Conservation (phyloP, 1,140 invertebrate genomes). For the Drosophila asahinai region DNA sequence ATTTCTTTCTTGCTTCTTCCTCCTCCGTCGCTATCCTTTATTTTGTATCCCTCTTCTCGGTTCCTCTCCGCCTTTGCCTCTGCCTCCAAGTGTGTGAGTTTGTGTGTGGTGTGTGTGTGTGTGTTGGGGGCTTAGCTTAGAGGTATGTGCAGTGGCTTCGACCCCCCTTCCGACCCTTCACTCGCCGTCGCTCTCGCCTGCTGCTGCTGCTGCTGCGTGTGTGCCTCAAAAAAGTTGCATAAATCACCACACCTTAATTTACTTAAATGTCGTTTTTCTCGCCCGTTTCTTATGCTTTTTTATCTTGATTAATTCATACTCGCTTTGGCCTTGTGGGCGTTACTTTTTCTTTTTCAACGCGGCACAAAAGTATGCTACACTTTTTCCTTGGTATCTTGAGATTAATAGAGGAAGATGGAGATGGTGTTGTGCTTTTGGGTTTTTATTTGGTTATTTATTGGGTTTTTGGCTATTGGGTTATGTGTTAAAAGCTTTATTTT, state of each 20-base stretch:
- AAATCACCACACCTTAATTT: conserved; percentile 85
- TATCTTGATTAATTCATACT: conserved; percentile 28
- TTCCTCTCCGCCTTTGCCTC: conserved; percentile 10
- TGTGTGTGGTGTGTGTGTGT: conserved; percentile 36
- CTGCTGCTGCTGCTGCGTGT: conserved; percentile 35
- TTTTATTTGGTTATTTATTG: conserved; percentile 21
- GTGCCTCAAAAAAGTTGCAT: conserved; percentile 80
- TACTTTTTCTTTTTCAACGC: conserved; percentile 22
- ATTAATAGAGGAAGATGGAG: neutral
- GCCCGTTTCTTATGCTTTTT: conserved; percentile 23
- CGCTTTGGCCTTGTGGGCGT: conserved; percentile 31
- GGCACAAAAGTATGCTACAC: conserved; percentile 43
- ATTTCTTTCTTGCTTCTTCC: conserved; percentile 81
- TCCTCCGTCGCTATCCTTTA: conserved; percentile 75
- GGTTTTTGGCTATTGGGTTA: conserved; percentile 15
- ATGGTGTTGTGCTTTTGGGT: conserved; percentile 16
- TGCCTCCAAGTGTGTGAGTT: neutral
- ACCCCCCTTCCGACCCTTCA: conserved; percentile 14
- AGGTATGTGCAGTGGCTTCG: conserved; percentile 62
- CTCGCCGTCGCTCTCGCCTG: neutral
- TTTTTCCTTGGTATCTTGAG: conserved; percentile 12
- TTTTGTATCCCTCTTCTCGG: conserved; percentile 63
- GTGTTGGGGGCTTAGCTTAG: conserved; percentile 49
- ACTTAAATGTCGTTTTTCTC: conserved; percentile 63
- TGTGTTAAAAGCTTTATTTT: conserved; percentile 61